Conservation (phyloP, 2,888 invertebrate genomes). For the Leptopilina drosophilae region DNA sequence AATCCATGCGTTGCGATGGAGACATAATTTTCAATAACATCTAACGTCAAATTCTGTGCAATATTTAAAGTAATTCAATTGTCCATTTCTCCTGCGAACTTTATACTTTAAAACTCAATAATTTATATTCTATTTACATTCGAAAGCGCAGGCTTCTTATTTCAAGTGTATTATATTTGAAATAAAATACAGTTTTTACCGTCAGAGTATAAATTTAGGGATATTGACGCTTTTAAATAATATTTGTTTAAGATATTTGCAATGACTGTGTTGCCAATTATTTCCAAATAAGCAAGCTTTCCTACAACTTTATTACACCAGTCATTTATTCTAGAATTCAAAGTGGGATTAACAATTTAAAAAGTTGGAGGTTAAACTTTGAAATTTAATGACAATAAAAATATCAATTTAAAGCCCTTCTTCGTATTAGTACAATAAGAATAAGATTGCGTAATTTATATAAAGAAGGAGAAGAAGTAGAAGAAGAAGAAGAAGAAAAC, state of each 20-base stretch:
- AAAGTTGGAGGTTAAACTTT: constrained; percentile 25
- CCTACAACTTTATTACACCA: constrained; percentile 8
- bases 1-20: too few relatives aligned
- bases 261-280: background rate
- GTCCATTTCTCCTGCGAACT: too few relatives aligned
- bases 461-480: background rate
- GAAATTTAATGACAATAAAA: constrained; percentile 32
- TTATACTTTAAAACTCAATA: too few relatives aligned
- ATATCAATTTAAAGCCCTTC: constrained; percentile 9
- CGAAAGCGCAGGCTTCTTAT: too few relatives aligned
- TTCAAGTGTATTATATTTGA: too few relatives aligned
- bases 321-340: constrained; percentile 11
- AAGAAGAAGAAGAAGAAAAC: background rate
- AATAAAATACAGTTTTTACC: too few relatives aligned
- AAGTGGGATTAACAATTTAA: constrained; percentile 5
- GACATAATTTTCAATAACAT: too few relatives aligned
- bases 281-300: constrained; percentile 5
- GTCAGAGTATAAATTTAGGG: too few relatives aligned
- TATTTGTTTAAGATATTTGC: background rate
- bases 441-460: constrained; percentile 30
- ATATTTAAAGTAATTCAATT: too few relatives aligned
- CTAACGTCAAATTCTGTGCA: too few relatives aligned
- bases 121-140: too few relatives aligned
- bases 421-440: constrained; percentile 18
- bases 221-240: background rate